phyloP scores from a whole-genome alignment of 2,888 invertebrate genomes.

The Orthosia gothica region DNA sequence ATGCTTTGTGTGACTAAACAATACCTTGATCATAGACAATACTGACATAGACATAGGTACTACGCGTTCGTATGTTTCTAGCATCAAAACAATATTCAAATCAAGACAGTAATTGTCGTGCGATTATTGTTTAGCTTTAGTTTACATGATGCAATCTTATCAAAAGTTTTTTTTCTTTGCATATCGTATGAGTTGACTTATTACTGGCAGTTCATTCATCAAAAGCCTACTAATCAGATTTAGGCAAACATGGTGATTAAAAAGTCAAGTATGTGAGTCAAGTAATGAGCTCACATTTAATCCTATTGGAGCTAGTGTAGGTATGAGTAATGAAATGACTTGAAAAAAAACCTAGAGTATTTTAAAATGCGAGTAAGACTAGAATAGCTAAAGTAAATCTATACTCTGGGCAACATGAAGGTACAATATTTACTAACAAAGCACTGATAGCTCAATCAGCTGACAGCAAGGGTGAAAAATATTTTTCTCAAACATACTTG shows the following conservation, averaged over 20 bases:
- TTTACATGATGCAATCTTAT: slow-evolving; percentile 5
- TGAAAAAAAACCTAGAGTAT: neutral
- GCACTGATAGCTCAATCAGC: too few species aligned
- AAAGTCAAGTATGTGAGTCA: slow-evolving; percentile 21
- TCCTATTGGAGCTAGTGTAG: slow-evolving; percentile 7
- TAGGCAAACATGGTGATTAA: neutral
- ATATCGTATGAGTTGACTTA: slow-evolving; percentile 25
- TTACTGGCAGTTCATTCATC: neutral
- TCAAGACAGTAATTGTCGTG: slow-evolving; percentile 19
- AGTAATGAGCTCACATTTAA: slow-evolving; percentile 29
- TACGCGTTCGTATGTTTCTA: slow-evolving; percentile 43
- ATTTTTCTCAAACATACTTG: too few species aligned
- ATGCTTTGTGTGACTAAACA: slow-evolving; percentile 67
- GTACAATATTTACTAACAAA: too few species aligned
- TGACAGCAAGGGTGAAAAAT: too few species aligned
- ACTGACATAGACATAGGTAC: slow-evolving; percentile 45
- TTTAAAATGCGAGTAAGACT: neutral
- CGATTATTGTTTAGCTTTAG: slow-evolving; percentile 12
- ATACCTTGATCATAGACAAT: slow-evolving; percentile 49
- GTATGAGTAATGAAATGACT: slow-evolving; percentile 27
- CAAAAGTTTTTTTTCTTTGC: slow-evolving; percentile 59
- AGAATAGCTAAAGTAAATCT: slow-evolving; percentile 2
- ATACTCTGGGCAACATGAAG: too few species aligned
- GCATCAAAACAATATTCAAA: slow-evolving; percentile 25
- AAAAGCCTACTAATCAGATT: slow-evolving; percentile 8